Evolutionary conservation across 2,113 vertebrate species (phyloP).

Genomic region (Psophia crepitans): DNA sequence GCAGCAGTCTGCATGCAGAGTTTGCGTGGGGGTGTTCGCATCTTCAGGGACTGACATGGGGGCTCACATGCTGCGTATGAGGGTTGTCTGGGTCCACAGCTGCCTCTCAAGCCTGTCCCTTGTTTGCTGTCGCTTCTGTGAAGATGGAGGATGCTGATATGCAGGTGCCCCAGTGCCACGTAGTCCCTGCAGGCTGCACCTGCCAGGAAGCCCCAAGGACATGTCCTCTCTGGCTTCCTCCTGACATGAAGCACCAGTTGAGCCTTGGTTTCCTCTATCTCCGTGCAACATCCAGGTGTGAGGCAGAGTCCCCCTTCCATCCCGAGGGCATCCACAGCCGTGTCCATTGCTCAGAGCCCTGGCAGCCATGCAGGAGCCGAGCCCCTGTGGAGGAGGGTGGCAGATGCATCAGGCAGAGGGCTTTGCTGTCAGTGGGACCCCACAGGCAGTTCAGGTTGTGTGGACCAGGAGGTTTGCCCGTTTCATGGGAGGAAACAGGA

Average conservation of each 20-base stretch:
- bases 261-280: neutral
- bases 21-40: accelerated
- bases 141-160: neutral
- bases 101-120: accelerated
- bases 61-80: neutral
- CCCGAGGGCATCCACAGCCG: accelerated
- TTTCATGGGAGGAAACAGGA: neutral
- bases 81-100: neutral
- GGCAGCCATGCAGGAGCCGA: neutral
- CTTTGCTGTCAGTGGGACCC: neutral
- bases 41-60: neutral
- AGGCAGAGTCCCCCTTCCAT: neutral
- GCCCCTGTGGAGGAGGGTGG: accelerated
- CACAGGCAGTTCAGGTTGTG: accelerated
- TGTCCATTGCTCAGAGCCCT: neutral
- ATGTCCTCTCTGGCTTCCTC: accelerated
- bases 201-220: neutral
- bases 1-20: neutral
- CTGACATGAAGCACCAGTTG: neutral
- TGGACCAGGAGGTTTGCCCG: neutral
- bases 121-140: accelerated
- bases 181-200: neutral
- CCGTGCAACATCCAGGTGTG: neutral
- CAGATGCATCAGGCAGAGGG: accelerated
- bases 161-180: accelerated